A percentile compares a stretch with the other conserved stretches of the same genome.
Conservation (phyloP, 2,797 vertebrate genomes). For the Gadopsis marmoratus region DNA sequence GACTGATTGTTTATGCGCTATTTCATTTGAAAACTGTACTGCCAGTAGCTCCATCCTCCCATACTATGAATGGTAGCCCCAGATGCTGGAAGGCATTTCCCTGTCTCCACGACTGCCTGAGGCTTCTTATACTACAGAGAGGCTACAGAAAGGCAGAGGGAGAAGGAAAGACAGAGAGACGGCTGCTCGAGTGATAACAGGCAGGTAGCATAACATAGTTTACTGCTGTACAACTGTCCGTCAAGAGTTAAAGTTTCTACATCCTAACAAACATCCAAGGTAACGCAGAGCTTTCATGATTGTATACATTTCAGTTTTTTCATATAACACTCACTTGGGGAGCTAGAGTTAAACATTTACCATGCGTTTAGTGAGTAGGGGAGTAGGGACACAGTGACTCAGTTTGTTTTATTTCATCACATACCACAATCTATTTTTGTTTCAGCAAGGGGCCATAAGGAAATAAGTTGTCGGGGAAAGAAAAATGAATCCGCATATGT, state of each 20-base stretch:
- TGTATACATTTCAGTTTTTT: constrained; percentile 38
- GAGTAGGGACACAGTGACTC: constrained; percentile 14
- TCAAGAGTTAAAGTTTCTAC: constrained; percentile 29
- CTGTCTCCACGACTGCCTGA: constrained; percentile 61
- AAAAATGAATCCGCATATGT: constrained; percentile 37
- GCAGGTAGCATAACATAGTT: constrained; percentile 34
- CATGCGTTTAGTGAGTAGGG: constrained; percentile 17
- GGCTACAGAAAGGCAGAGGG: constrained; percentile 24
- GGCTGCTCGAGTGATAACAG: constrained; percentile 44
- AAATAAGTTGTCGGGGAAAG: constrained; percentile 18
- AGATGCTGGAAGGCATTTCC: constrained; percentile 64
- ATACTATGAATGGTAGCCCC: constrained; percentile 50
- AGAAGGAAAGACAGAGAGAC: constrained; percentile 17
- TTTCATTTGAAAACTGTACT: constrained; percentile 69
- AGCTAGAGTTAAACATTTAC: constrained; percentile 19
- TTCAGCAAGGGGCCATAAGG: not conserved
- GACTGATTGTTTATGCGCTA: constrained; percentile 69
- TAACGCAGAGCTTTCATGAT: constrained; percentile 30
- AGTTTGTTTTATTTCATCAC: constrained; percentile 22
- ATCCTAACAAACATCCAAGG: constrained; percentile 33
- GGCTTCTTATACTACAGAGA: constrained; percentile 58
- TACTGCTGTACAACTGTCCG: constrained; percentile 38
- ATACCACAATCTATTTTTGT: constrained; percentile 13
- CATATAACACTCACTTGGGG: constrained; percentile 16
- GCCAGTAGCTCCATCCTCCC: constrained; percentile 52